These are phyloP conservation scores for Leptodactylus fallax DNA, from an alignment of 2,797 vertebrate genomes.

Conservation along the genomic window DNA sequence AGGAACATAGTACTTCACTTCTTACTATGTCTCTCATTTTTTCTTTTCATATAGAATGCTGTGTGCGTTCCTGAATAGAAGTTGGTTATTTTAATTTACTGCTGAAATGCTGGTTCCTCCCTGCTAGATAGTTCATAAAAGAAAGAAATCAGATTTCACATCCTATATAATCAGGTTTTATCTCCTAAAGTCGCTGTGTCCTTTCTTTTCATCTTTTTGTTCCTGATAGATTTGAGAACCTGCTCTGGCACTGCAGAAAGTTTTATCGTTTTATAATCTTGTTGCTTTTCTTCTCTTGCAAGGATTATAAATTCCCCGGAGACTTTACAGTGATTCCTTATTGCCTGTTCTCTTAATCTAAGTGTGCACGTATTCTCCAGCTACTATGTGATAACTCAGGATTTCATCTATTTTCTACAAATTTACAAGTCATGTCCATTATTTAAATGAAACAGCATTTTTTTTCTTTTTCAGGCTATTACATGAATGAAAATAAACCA, in stretches of 20 bases:
- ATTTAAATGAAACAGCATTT: background rate
- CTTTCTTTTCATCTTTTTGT: slow-evolving; percentile 34
- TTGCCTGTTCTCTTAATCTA: slow-evolving; percentile 28
- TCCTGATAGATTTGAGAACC: background rate
- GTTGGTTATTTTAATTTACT: slow-evolving; percentile 18
- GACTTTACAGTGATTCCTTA: slow-evolving; percentile 24
- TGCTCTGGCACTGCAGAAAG: background rate
- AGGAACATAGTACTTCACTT: background rate
- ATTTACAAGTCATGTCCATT: background rate
- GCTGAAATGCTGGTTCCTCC: slow-evolving; percentile 8
- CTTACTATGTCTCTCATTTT: background rate
- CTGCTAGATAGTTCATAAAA: slow-evolving; percentile 16
- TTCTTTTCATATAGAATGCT: background rate
- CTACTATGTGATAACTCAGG: background rate
- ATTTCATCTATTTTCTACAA: slow-evolving; percentile 25
- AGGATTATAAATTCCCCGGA: slow-evolving; percentile 30
- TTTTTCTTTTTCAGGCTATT: background rate
- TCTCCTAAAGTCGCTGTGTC: slow-evolving; percentile 9
- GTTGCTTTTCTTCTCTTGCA: slow-evolving; percentile 16
- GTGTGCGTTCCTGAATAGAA: background rate
- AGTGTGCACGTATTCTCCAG: background rate
- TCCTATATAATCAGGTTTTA: slow-evolving; percentile 31
- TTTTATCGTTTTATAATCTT: slow-evolving; percentile 42
- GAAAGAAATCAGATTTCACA: slow-evolving; percentile 16
- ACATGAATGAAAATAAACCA: background rate